Conservation (phyloP, 2,113 vertebrate genomes). For the Leucosticte australis region DNA sequence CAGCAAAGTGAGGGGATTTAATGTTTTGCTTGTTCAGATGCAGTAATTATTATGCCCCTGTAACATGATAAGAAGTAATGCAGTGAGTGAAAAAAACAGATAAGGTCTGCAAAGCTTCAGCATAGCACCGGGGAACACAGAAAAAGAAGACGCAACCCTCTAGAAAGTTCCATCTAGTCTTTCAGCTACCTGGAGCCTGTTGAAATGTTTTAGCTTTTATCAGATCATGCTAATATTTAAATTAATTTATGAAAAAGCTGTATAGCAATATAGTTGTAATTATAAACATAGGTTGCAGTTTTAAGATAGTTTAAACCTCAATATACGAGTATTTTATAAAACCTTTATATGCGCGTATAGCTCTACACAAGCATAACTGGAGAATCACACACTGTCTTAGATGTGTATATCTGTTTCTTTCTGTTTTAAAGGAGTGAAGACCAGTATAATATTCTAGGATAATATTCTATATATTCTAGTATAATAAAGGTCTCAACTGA, state of each 20-base stretch:
- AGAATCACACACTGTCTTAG: not conserved
- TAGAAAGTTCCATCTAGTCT: not conserved
- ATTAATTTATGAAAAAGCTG: not conserved
- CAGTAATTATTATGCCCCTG: not conserved
- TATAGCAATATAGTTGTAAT: not conserved
- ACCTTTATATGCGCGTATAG: not conserved
- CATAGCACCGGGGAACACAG: not conserved
- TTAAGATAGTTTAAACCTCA: not conserved
- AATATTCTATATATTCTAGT: not conserved
- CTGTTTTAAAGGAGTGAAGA: not conserved
- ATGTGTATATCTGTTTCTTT: not conserved
- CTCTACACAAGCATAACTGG: not conserved
- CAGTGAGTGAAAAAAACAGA: not conserved
- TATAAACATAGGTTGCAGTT: not conserved
- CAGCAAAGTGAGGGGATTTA: not conserved
- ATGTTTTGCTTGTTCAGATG: not conserved
- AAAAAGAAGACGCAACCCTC: not conserved
- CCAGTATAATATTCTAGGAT: not conserved
- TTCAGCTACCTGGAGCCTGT: not conserved
- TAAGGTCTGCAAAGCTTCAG: not conserved
- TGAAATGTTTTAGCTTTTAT: not conserved
- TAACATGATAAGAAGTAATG: not conserved
- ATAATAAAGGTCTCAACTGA: not conserved
- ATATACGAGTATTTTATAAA: no score
- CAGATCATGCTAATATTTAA: not conserved